Evolutionary conservation across 2,113 vertebrate genomes (phyloP), one percentile per base, ranked within the genome.

Genomic region (Epinephelus lanceolatus): DNA sequence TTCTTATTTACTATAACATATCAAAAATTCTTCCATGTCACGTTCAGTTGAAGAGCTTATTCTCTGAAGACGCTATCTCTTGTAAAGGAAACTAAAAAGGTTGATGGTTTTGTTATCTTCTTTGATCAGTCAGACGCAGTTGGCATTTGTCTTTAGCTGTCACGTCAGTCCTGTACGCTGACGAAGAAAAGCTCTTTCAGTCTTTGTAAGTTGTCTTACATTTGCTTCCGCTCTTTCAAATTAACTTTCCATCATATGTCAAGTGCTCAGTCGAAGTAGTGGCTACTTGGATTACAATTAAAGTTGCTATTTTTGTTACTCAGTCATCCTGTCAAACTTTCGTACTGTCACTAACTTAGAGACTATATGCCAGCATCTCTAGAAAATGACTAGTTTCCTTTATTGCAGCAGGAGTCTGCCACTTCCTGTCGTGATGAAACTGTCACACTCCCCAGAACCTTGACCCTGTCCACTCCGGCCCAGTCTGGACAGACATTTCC

Each of bases 201-300:
- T 60, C 83, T 75, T 80, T 13, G 2, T 17, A 30, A 53, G 17
- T 23, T 13, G 5, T 15, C 17, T 30, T 14, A 42, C 66, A 56
- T 59, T 51, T 55, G 33, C 84, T 68, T 61, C 62, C 4, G 0
- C 59, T 52, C 37, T 47, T 67, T 66, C 47, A 78, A 63, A 78
- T 75, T 62, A 65, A 40, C 83, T 52, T 76, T 80, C 80, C 71
- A 57, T 89, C 87, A 84, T 72, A 53, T 84, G 70, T 88, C 80
- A 81, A 74, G 37, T 6, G 21, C 70, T 86, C 74, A 30, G 9
- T 14, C 0, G 4, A 6, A 45, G 25, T 23, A 60, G 45, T 49
- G 68, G 66, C 60, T 47, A 73, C 23, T 23, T 60, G 76, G 67
- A 57, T 79, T n/a, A n/a, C 19, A 52, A 56, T 69, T 52, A 63